Evolutionary conservation across 2,888 invertebrate genomes (phyloP).

Genomic region (Parnassius glacialis): DNA sequence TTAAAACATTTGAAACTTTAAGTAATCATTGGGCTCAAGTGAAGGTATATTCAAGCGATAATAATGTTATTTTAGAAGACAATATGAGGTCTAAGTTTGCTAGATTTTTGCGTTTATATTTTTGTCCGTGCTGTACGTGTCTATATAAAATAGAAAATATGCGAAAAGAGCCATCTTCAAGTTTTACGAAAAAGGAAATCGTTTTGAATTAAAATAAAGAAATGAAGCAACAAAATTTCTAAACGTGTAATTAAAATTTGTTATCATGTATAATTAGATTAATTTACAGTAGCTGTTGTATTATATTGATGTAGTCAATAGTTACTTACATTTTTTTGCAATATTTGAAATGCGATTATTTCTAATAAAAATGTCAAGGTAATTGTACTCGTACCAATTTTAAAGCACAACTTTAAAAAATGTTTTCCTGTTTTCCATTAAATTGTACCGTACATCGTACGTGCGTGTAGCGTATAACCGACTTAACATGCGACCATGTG

Average conservation of each 20-base stretch:
- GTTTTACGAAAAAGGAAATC: conserved; percentile 33
- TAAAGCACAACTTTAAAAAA: too few species aligned
- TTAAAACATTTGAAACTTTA: conserved; percentile 17
- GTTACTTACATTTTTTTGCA: too few species aligned
- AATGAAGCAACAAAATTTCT: background rate
- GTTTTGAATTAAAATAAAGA: conserved; percentile 10
- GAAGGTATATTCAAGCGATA: conserved; percentile 40
- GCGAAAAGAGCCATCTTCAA: conserved; percentile 44
- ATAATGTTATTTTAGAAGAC: conserved; percentile 41
- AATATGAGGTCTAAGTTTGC: conserved; percentile 62
- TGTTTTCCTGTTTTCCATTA: background rate
- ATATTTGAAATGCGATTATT: too few species aligned
- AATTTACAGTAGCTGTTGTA: too few species aligned
- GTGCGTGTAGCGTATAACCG: background rate
- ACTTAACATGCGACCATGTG: background rate
- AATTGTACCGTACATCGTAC: background rate
- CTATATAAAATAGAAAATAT: conserved; percentile 65
- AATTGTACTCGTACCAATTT: too few species aligned
- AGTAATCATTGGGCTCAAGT: conserved; percentile 32
- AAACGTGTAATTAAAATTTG: background rate
- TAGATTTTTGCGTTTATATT: conserved; percentile 65
- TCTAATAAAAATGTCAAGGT: too few species aligned
- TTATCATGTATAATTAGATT: background rate
- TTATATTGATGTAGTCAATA: too few species aligned
- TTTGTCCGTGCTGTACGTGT: conserved; percentile 72